A percentile compares a stretch with the other conserved stretches of the same genome.
These are phyloP conservation scores for Leptopilina myrica DNA, from an alignment of 2,888 invertebrate species.

Conservation along the genomic window DNA sequence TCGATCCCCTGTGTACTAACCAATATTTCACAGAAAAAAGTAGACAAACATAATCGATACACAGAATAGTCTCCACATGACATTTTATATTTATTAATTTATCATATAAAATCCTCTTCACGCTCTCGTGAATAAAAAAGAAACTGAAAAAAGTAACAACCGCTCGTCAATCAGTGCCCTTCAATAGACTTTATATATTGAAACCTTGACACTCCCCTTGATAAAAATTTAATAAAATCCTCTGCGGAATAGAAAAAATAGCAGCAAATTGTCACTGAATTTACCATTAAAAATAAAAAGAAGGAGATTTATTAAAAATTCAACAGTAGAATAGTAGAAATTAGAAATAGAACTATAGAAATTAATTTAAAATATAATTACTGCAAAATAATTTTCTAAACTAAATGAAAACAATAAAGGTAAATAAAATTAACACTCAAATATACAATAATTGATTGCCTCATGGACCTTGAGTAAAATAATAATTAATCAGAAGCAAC, in stretches of 20 bases:
- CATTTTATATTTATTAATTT: not conserved
- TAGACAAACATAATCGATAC: not conserved
- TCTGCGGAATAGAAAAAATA: not conserved
- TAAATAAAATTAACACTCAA: not conserved
- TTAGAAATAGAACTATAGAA: not conserved
- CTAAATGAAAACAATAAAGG: too few relatives aligned
- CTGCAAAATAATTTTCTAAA: too few relatives aligned
- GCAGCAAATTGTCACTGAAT: not conserved
- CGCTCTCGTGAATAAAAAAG: not conserved
- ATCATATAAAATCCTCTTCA: not conserved
- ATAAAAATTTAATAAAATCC: constrained; percentile 2
- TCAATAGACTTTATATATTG: constrained; percentile 8
- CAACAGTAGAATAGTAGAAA: not conserved
- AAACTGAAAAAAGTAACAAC: not conserved
- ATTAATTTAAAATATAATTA: too few relatives aligned
- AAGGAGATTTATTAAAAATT: not conserved
- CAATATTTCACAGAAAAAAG: not conserved
- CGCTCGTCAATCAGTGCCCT: constrained; percentile 28
- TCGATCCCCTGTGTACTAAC: too few relatives aligned
- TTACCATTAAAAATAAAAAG: not conserved
- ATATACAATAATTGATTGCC: not conserved
- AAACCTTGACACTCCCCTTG: not conserved
- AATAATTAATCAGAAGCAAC: constrained; percentile 28
- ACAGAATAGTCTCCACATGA: too few relatives aligned
- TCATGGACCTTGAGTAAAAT: not conserved